A percentile compares a stretch with the other conserved stretches of the same genome.
Evolutionary conservation across 2,113 vertebrate species (phyloP).

Genomic region (Cervus canadensis): DNA sequence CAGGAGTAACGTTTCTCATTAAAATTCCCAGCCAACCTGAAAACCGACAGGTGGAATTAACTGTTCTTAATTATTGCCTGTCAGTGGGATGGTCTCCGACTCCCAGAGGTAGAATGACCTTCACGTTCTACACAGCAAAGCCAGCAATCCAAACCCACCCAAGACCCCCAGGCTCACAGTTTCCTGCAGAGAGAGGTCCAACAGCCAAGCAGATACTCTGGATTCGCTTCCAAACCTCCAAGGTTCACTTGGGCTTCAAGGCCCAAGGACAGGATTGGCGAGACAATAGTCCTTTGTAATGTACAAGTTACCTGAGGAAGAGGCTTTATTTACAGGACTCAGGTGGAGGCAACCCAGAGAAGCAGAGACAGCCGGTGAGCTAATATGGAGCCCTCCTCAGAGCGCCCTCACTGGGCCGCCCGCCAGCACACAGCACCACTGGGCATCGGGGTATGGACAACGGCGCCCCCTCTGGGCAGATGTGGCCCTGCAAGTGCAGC

Average conservation of each 20-base stretch:
- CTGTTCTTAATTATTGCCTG: too few relatives aligned
- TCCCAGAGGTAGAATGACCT: neutral
- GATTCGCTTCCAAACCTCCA: neutral
- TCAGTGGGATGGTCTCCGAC: neutral
- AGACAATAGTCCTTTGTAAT: neutral
- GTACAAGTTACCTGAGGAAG: neutral
- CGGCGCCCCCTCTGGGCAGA: neutral
- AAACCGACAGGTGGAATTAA: neutral
- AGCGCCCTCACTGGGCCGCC: neutral
- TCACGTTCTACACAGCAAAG: neutral
- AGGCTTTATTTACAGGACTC: neutral
- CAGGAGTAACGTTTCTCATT: fast-evolving
- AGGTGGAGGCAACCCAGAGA: neutral
- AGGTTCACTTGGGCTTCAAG: neutral
- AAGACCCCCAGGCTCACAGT: neutral
- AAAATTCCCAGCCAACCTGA: neutral
- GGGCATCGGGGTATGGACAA: neutral
- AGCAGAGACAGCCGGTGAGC: too few relatives aligned
- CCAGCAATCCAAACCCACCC: neutral
- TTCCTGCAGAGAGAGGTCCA: neutral
- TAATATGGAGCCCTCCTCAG: fast-evolving
- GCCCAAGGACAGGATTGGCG: neutral
- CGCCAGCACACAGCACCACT: fast-evolving
- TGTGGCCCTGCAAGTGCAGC: too few relatives aligned
- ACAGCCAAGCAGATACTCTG: neutral